Evolutionary conservation across 2,888 invertebrate genomes (phyloP), one percentile per base, ranked within the genome.

Genomic region (Melanophora roralis): DNA sequence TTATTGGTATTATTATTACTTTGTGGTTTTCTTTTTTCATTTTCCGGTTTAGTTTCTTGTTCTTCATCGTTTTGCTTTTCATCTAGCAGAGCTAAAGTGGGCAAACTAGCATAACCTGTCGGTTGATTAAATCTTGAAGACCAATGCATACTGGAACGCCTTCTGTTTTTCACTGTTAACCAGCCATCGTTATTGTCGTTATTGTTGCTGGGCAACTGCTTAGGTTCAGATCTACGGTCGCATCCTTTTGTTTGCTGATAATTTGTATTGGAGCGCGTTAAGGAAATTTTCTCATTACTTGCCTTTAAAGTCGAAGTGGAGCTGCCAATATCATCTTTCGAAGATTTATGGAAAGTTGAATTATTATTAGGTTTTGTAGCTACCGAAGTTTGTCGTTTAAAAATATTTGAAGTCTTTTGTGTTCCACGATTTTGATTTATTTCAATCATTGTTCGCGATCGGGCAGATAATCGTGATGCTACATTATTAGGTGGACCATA

Each of bases 111-210:
- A 0, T 96, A 96, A 0, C 95, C 95, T 1, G 95, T 95, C 0
- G 96, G 95, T 86, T 95, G 94, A 85, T 95, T 93, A 85, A 95
- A 96, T 78, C 96, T 92, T 81, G 94, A 94, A 0, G 94, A 91
- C 94, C 94, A 94, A 82, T 94, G 93, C 14, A 93, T 92, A 86
- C 94, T 94, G 0, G 92, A 92, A 59, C 94, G 91, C 27, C 95
- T 91, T 43, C 94, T 92, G 55, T 94, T 94, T 85, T 96, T 94
- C 0, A 98, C 98, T 0, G 96, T 97, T 81, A 97, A 92, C 98
- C 97, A 98, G 0, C 97, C 98, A 83, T 95, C 95, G 47, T 88
- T 86, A 45, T 92, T 86, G 19, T 88, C 87, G 14, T 72, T 78
- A 43, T 55, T 75, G 19, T 65, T 80, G 11, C 65, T 75, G 4